phyloP scores from a whole-genome alignment of 2,888 invertebrate species.

The Abrostola tripartita region DNA sequence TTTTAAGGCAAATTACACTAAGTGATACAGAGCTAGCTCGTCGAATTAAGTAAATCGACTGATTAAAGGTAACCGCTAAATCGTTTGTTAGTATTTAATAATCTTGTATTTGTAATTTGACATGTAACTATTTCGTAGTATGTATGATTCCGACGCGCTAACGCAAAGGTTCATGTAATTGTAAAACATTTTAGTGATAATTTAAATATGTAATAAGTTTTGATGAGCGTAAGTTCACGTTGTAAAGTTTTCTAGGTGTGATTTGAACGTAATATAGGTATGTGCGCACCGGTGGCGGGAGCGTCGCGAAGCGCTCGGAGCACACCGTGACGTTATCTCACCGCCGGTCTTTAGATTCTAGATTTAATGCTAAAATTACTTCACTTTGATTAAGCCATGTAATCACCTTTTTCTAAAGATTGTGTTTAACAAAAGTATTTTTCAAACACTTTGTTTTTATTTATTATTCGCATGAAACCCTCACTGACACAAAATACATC shows the following conservation, averaged over 20 bases:
- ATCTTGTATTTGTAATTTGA: conserved; percentile 45
- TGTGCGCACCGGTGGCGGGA: conserved; percentile 36
- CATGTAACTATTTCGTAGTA: conserved; percentile 42
- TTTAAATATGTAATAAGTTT: conserved; percentile 63
- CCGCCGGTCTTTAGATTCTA: conserved; percentile 41
- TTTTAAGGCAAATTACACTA: conserved; percentile 49
- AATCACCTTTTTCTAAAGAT: conserved; percentile 71
- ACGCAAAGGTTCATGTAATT: conserved; percentile 47
- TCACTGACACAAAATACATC: neutral
- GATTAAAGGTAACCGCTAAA: conserved; percentile 64
- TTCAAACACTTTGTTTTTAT: conserved; percentile 59
- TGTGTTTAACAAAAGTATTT: conserved; percentile 75
- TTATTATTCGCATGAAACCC: conserved; percentile 14
- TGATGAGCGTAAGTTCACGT: conserved; percentile 62
- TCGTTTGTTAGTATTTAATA: conserved; percentile 47
- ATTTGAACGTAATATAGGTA: conserved; percentile 68
- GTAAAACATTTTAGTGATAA: conserved; percentile 61
- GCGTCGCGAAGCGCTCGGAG: conserved; percentile 7
- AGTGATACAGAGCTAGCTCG: conserved; percentile 55
- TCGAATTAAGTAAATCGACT: conserved; percentile 67
- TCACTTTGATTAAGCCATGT: conserved; percentile 69
- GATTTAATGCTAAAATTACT: conserved; percentile 62
- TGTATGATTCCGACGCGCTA: conserved; percentile 26
- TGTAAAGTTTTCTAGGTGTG: conserved; percentile 68
- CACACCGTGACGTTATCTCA: conserved; percentile 11